Evolutionary conservation across 2,113 vertebrate species (phyloP), one percentile per base, ranked within the genome.

Genomic region (Gallinago undulata): DNA sequence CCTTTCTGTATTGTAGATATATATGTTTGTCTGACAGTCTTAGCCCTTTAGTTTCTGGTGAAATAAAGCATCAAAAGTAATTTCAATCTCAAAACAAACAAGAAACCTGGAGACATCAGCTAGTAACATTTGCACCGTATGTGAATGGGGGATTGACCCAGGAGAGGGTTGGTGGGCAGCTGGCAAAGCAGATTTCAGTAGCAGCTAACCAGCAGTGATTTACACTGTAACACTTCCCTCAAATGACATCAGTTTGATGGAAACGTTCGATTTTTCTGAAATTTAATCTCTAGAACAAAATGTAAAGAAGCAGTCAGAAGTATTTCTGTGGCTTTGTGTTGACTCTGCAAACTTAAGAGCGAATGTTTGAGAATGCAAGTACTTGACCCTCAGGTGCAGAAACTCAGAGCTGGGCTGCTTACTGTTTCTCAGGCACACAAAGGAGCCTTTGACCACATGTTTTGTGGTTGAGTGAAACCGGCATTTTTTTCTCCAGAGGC

Each of bases 311-410:
- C 41, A 22, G 35, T 25, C 22, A 0, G 3, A 43, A 57, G 25
- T 39, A 22, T 77, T 64, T 72, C 27, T 62, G 39, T 31, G 64
- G 66, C 43, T 69, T 39, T 11, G 25, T 5, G n/a, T 15, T 37
- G 59, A 24, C 74, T 64, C 12, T 25, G 28, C 0, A 0, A 73
- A 45, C 51, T 30, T 0, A 1, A 62, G 67, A 53, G 45, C 0
- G 3, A 62, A 2, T 25, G 7, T 89, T 56, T 39, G 66, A 35
- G 68, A 6, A 39, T 35, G 19, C 3, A 30, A 62, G 62, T 37
- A 11, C 83, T 68, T 51, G 87, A 70, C 47, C 55, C 87, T 43
- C n/a, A 30, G 37, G 24, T 13, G 45, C 35, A 66, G 60, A 28
- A 81, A 25, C 4, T 56, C 18, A 10, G 50, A 60, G 62, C 72